Base-by-base conservation (phyloP, 1,140 invertebrate species). In the Scaptomyza graminum region DNA sequence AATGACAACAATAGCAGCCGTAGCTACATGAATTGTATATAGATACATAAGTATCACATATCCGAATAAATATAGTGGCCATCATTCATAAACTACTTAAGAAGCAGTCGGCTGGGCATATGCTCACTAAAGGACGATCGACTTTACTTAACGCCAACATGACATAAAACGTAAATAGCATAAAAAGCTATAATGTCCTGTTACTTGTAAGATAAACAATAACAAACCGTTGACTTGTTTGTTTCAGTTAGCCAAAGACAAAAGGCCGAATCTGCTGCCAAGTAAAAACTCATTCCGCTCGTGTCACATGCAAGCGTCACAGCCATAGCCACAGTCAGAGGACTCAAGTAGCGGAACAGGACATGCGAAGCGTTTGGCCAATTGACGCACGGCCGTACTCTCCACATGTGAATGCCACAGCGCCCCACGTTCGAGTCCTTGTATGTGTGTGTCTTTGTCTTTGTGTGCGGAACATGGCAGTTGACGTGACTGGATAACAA, bases 161-260 rank as follows among this genome's bases (percentile, higher is more conserved):
- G 74, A 78, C 70, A 73, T 78, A 82, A 85, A 85, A 81, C 82
- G 81, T 85, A 87, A 82, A 78, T 77, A 82, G 76, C 76, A 85
- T 85, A 87, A 85, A 85, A 87, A 82, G 82, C 81, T 74, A 85
- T 87, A 85, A 85, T 85, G 78, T 81, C 59, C 66, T 70, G 74
- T 78, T 75, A 78, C 78, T 82, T 87, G 65, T 70, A 61, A 67
- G 81, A 85, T 87, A 87, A 85, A 82, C 82, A 85, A 85, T 75
- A 87, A 82, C 74, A 82, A 78, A 64, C 67, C 59, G 59, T 56
- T 37, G 39, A 52, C 70, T 69, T 76, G 74, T 68, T 74, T 68
- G 59, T 67, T 76, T 54, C 25, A 37, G 57, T 51, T 76, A 69
- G 61, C 47, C 46, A 64, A 69, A 84, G 72, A 75, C 76, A 62